phyloP scores from a whole-genome alignment of 1,140 invertebrate genomes.

The Latrodectus geometricus region DNA sequence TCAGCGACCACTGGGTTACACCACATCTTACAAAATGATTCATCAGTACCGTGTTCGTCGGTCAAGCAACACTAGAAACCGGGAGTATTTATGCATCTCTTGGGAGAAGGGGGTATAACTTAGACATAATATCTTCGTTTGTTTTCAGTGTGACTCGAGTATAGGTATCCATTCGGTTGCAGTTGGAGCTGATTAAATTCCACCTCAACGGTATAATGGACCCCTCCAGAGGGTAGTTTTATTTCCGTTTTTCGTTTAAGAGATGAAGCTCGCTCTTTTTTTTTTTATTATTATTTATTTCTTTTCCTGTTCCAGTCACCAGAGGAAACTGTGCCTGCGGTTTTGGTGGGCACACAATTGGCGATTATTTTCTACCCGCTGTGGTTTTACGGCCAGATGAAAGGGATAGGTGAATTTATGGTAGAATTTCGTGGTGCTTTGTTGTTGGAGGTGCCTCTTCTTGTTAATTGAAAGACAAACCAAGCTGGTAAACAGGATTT shows the following conservation, averaged over 20 bases:
- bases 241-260: conserved; percentile 16
- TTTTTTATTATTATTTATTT: not conserved
- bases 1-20: not conserved
- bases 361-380: too few species aligned
- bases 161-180: not conserved
- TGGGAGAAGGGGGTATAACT: conserved; percentile 9
- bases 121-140: conserved; percentile 39
- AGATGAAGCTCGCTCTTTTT: not conserved
- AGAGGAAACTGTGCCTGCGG: not conserved
- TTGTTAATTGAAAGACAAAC: too few species aligned
- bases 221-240: conserved; percentile 15
- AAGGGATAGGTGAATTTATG: too few species aligned
- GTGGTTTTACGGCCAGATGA: too few species aligned
- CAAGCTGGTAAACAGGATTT: too few species aligned
- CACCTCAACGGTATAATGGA: conserved; percentile 12
- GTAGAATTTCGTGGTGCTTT: too few species aligned
- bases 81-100: conserved; percentile 34
- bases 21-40: not conserved
- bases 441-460: too few species aligned
- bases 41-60: not conserved
- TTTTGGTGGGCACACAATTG: not conserved
- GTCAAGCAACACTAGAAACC: conserved; percentile 7
- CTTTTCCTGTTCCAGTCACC: not conserved
- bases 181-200: conserved; percentile 46
- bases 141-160: conserved; percentile 17